Evolutionary conservation across 92 coral and sea anemone genomes (phyloP).

Genomic region (Epizoanthus ramosus): DNA sequence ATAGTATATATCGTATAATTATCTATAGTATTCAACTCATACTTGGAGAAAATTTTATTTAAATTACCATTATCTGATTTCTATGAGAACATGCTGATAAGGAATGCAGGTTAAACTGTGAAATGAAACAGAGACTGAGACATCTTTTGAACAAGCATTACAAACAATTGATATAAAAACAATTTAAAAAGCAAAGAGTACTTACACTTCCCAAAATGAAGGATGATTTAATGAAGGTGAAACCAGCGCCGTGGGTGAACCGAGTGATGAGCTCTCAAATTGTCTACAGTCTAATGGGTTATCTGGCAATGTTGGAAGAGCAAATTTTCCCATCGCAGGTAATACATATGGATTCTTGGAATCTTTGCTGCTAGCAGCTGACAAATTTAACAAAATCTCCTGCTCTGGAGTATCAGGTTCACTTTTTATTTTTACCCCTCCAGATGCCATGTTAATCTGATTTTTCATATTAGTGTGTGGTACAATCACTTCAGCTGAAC

Average conservation of each 20-base stretch:
- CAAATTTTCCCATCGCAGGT: conserved; percentile 58
- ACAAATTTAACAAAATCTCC: conserved; percentile 32
- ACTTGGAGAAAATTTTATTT: too few relatives aligned
- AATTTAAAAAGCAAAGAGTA: not conserved
- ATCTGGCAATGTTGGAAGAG: conserved; percentile 68
- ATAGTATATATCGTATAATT: too few relatives aligned
- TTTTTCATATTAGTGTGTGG: not conserved
- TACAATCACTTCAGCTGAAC: not conserved
- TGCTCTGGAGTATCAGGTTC: conserved; percentile 9
- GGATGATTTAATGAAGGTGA: conserved; percentile 31
- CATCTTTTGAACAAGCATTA: too few relatives aligned
- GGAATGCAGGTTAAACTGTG: too few relatives aligned
- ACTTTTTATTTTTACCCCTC: not conserved
- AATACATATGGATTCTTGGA: conserved; percentile 51
- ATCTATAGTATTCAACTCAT: too few relatives aligned
- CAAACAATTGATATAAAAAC: too few relatives aligned
- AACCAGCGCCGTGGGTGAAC: not conserved
- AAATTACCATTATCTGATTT: too few relatives aligned
- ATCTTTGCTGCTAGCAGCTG: conserved; percentile 32
- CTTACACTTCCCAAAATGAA: conserved; percentile 67
- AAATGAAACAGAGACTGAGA: too few relatives aligned
- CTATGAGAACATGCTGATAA: too few relatives aligned
- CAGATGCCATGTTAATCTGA: not conserved
- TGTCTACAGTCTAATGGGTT: conserved; percentile 78
- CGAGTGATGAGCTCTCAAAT: conserved; percentile 1